Base-by-base conservation (phyloP, 2,113 vertebrate genomes). In the Platichthys stellatus region DNA sequence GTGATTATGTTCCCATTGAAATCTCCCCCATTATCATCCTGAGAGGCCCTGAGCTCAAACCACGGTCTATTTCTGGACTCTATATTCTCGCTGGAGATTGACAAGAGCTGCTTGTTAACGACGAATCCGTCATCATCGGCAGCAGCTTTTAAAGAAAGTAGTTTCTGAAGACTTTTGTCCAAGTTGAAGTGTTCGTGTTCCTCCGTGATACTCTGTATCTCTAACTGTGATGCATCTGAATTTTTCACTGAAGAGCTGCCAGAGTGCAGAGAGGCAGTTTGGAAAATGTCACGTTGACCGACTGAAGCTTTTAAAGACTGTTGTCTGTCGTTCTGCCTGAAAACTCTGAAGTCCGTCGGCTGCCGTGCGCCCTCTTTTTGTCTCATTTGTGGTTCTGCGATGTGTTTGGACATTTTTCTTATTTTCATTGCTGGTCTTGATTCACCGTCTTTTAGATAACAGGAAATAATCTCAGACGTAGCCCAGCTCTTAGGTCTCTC, bases 401-500 rank as follows among this genome's bases (percentile, higher is more conserved):
- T 45, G 38, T 59, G 49, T 59, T 71, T 38, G 10, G 65, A 5
- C 40, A 5, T 24, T 61, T 54, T 15, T 24, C 49, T 26, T n/a
- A 78, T n/a, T 5, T 45, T 68, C 12, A 35, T 20, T 14, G 63
- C 58, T 2, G 53, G 1, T 62, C 20, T 69, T n/a, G 8, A 45
- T 65, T 71, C 23, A 0, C 9, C 2, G 0, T 51, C 17, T 20
- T 75, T 57, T 15, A 45, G 45, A 20, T 67, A 53, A 67, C 62
- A 18, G 54, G 26, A 24, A 31, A 59, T 28, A 63, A 69, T n/a
- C 65, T 35, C 57, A 40, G 14, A 17, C 17, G 24, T 17, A 11
- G 74, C 24, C 84, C 78, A 18, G 54, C n/a, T n/a, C 20, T 61
- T 20, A 7, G 69, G 7, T 54, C 68, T 78, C 72, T 80, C 21